Evolutionary conservation across 2,888 invertebrate genomes (phyloP).

Genomic region (Drosophila ustulata): DNA sequence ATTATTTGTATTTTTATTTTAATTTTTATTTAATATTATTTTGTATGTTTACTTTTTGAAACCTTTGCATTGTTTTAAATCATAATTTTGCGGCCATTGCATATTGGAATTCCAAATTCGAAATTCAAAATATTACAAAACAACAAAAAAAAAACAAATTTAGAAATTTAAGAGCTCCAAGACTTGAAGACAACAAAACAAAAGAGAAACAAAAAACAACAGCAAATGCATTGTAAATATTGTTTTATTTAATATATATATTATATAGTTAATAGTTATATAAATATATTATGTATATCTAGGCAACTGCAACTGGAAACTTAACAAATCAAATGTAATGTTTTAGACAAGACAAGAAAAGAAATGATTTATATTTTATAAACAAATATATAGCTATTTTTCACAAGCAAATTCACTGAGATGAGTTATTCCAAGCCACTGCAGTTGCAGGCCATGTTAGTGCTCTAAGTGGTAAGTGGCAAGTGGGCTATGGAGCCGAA

Average conservation of each 20-base stretch:
- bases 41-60: constrained; percentile 28
- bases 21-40: constrained; percentile 38
- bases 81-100: constrained; percentile 70
- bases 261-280: constrained; percentile 12
- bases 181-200: constrained; percentile 70
- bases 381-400: constrained; percentile 68
- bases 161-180: constrained; percentile 75
- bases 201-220: constrained; percentile 17
- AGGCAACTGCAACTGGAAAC: constrained; percentile 65
- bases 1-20: constrained; percentile 29
- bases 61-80: constrained; percentile 47
- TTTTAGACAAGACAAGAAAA: constrained; percentile 46
- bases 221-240: constrained; percentile 68
- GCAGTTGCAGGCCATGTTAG: constrained; percentile 3
- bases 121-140: constrained; percentile 20
- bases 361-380: constrained; percentile 71
- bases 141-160: constrained; percentile 7
- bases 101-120: constrained; percentile 78
- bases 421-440: constrained; percentile 65
- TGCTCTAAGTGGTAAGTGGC: not conserved
- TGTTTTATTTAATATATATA: constrained; percentile 73
- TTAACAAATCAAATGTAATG: constrained; percentile 56
- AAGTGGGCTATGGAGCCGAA: constrained; percentile 28
- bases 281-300: constrained; percentile 37
- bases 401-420: constrained; percentile 64